A percentile compares a stretch with the other conserved stretches of the same genome.
Conservation (phyloP, 2,797 vertebrate genomes). For the Thripadectes ignobilis region DNA sequence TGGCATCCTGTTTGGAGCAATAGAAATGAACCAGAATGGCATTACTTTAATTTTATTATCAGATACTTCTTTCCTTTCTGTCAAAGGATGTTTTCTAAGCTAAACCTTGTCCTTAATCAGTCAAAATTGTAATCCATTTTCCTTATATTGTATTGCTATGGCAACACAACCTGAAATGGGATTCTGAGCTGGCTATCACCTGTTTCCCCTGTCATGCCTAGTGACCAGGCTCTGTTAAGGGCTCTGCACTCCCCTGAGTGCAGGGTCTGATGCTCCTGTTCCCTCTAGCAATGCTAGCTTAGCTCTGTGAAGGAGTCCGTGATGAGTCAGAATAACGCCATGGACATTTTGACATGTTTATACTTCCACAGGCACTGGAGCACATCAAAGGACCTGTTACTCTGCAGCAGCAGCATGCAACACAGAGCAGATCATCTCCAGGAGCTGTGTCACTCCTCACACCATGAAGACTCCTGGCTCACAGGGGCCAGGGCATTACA, state of each 20-base stretch:
- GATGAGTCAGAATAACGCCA: background rate
- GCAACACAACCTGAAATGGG: background rate
- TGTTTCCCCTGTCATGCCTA: background rate
- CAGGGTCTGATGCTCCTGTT: background rate
- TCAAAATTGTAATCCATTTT: conserved; percentile 1
- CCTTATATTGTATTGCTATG: background rate
- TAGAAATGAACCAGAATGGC: background rate
- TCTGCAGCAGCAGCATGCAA: background rate
- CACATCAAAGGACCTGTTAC: background rate
- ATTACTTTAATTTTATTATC: conserved; percentile 20
- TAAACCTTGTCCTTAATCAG: conserved; percentile 22
- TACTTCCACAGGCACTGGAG: background rate
- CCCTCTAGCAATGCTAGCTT: background rate
- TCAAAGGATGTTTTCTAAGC: conserved; percentile 20
- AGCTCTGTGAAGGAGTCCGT: background rate
- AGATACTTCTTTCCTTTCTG: conserved; percentile 21
- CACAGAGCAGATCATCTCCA: background rate
- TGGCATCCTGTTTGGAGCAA: background rate
- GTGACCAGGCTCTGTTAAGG: background rate
- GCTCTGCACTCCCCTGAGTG: background rate
- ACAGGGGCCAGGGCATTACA: rapidly evolving
- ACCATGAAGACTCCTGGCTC: background rate
- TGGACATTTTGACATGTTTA: background rate
- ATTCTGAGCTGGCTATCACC: background rate
- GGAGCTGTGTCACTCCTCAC: background rate